These are phyloP conservation scores for Crotalus helleri DNA, from an alignment of 2,113 vertebrate species.

Conservation along the genomic window DNA sequence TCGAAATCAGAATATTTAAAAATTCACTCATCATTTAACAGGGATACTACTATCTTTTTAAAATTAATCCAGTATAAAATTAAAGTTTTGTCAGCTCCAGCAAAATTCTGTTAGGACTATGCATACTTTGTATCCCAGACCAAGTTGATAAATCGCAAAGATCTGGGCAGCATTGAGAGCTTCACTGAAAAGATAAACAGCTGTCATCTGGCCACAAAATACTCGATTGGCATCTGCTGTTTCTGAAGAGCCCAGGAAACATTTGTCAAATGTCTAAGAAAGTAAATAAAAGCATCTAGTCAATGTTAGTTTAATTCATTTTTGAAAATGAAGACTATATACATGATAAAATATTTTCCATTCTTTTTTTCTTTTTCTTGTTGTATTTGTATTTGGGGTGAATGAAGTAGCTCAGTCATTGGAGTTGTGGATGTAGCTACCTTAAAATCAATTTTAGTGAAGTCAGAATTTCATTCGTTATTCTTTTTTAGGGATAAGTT, in stretches of 20 bases:
- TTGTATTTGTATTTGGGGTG: background rate
- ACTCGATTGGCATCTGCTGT: conserved; percentile 93
- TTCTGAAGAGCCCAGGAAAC: conserved; percentile 97
- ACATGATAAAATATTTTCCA: background rate
- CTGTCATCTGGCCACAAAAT: conserved; percentile 97
- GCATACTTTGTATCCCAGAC: conserved; percentile 91
- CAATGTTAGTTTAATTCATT: background rate
- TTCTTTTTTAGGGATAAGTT: background rate
- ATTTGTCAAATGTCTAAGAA: conserved; percentile 95
- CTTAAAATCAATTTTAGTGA: background rate
- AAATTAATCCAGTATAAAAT: background rate
- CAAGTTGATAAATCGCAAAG: conserved; percentile 95
- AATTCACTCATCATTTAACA: accelerated
- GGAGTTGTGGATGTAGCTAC: background rate
- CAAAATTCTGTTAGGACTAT: background rate
- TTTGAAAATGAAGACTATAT: background rate
- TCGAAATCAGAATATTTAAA: background rate
- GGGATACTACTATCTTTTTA: background rate
- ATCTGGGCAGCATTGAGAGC: conserved; percentile 96
- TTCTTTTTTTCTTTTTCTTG: background rate
- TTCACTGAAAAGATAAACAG: conserved; percentile 95
- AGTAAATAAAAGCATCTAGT: conserved; percentile 31
- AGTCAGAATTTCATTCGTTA: background rate
- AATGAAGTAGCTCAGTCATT: background rate
- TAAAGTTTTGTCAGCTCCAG: background rate